Evolutionary conservation across 2,888 invertebrate species (phyloP).

Genomic region (Andricus curvator): DNA sequence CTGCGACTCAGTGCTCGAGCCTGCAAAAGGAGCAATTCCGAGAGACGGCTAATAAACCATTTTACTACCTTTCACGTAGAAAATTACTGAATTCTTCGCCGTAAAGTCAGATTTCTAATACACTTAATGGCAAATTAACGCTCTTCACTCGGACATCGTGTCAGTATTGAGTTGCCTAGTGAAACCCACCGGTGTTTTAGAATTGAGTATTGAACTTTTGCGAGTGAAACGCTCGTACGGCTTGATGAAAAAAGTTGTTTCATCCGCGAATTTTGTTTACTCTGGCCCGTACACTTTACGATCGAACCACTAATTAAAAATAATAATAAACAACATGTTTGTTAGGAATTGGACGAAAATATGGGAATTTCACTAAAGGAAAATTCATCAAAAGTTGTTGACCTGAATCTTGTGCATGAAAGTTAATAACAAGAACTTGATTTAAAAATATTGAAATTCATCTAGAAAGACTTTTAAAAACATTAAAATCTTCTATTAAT

Average conservation of each 20-base stretch:
- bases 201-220: slow-evolving; percentile 25
- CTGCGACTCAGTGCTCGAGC: background rate
- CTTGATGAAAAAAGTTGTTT: slow-evolving; percentile 38
- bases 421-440: background rate
- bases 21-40: slow-evolving; percentile 49
- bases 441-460: no score
- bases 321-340: background rate
- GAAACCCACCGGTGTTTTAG: background rate
- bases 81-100: slow-evolving; percentile 24
- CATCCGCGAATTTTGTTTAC: slow-evolving; percentile 12
- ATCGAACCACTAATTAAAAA: slow-evolving; percentile 25
- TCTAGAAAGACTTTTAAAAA: no score
- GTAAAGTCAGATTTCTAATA: slow-evolving; percentile 48
- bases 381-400: background rate
- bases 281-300: background rate
- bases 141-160: slow-evolving; percentile 19
- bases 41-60: slow-evolving; percentile 56
- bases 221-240: slow-evolving; percentile 12
- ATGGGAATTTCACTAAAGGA: background rate
- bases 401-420: background rate
- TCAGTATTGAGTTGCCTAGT: slow-evolving; percentile 14
- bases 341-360: background rate
- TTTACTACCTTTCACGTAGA: slow-evolving; percentile 48
- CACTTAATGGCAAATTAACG: slow-evolving; percentile 56
- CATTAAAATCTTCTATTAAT: no score